phyloP scores from a whole-genome alignment of 2,888 invertebrate genomes.

The Ectobius pallidus region DNA sequence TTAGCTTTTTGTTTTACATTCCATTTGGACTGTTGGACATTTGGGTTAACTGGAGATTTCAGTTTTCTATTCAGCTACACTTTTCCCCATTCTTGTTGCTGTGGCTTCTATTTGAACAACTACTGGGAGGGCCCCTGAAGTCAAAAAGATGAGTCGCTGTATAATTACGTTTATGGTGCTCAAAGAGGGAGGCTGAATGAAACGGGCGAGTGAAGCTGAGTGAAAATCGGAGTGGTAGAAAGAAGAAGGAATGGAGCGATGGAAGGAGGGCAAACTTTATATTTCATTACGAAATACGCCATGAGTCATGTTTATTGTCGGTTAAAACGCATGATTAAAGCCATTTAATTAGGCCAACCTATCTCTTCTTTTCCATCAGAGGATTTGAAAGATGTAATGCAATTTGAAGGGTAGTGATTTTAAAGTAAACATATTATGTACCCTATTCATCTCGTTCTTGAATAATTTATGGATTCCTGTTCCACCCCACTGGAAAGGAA shows the following conservation, averaged over 20 bases:
- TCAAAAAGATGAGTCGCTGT: slow-evolving; percentile 26
- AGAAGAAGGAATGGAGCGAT: background rate
- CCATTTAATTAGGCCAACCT: slow-evolving; percentile 16
- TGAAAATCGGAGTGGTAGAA: background rate
- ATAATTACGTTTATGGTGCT: slow-evolving; percentile 28
- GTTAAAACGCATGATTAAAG: slow-evolving; percentile 26
- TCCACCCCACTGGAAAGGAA: background rate
- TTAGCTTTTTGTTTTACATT: no score
- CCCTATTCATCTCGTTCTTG: background rate
- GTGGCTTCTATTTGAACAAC: slow-evolving; percentile 22
- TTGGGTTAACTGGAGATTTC: background rate
- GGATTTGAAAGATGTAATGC: background rate
- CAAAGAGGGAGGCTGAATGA: slow-evolving; percentile 18
- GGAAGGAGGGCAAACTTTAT: slow-evolving; percentile 20
- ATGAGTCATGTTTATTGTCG: slow-evolving; percentile 28
- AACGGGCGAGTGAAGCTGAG: background rate
- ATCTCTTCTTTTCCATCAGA: background rate
- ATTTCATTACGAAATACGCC: slow-evolving; percentile 23
- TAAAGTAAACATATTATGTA: slow-evolving; percentile 1
- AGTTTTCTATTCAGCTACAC: background rate
- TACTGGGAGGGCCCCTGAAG: slow-evolving; percentile 17
- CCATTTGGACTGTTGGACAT: slow-evolving; percentile 2
- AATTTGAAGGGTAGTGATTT: slow-evolving; percentile 16
- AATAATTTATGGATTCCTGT: background rate
- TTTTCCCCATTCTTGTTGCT: slow-evolving; percentile 6